phyloP scores from a whole-genome alignment of 1,140 invertebrate genomes.

The Parasteatoda tepidariorum region DNA sequence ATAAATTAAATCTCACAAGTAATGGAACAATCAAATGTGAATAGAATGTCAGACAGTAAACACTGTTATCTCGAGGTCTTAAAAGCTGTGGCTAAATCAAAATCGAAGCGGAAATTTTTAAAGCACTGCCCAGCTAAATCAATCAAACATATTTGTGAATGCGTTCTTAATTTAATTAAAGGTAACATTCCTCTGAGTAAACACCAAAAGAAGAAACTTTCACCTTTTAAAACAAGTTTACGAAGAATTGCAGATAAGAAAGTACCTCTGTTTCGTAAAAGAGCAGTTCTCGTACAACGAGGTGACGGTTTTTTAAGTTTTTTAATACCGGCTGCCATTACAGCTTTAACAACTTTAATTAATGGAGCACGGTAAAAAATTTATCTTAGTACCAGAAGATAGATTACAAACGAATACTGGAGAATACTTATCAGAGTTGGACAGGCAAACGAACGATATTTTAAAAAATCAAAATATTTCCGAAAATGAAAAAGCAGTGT shows the following conservation, averaged over 20 bases:
- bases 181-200: constrained; percentile 17
- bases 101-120: too few species aligned
- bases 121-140: too few species aligned
- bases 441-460: not conserved
- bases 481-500: not conserved
- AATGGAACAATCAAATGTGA: too few species aligned
- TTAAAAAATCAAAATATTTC: not conserved
- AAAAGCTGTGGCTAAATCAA: too few species aligned
- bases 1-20: too few species aligned
- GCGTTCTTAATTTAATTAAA: constrained; percentile 21
- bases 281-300: not conserved
- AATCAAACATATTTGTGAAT: constrained; percentile 43
- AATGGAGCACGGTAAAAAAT: constrained; percentile 26
- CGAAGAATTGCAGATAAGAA: constrained; percentile 1
- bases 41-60: too few species aligned
- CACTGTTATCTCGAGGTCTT: too few species aligned
- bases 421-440: not conserved
- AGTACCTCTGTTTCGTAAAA: not conserved
- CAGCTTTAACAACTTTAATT: not conserved
- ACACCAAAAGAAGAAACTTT: not conserved
- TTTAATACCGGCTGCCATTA: not conserved
- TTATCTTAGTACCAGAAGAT: constrained; percentile 1
- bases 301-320: not conserved
- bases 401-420: not conserved
- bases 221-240: not conserved